phyloP scores from a whole-genome alignment of 1,140 invertebrate species.

The Gryon sp. region DNA sequence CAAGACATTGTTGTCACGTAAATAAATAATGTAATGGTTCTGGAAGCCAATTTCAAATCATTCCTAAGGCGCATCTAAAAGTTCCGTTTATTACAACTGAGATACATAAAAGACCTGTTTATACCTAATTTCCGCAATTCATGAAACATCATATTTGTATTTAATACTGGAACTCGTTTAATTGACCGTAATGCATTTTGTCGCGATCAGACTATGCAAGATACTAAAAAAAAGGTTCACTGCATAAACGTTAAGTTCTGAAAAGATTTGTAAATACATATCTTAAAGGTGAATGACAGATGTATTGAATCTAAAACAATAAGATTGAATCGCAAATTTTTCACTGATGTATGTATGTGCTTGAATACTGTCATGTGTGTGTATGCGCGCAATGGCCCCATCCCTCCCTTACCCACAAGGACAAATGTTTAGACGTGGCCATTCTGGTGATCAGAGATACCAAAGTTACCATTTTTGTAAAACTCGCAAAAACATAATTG shows the following conservation, averaged over 20 bases:
- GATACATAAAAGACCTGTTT: not conserved
- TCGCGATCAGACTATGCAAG: conserved; percentile 6
- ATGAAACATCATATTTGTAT: conserved; percentile 5
- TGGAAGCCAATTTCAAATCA: not conserved
- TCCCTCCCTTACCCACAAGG: conserved; percentile 5
- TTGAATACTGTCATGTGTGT: conserved; percentile 48
- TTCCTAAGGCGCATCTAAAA: conserved; percentile 11
- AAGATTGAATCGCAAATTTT: conserved; percentile 56
- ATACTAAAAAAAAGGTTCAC: conserved; percentile 27
- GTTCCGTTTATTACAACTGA: conserved; percentile 4
- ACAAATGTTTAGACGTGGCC: conserved; percentile 32
- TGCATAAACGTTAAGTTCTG: conserved; percentile 36
- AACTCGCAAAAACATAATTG: not conserved
- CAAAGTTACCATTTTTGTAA: conserved; percentile 33
- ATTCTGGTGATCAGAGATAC: conserved; percentile 35
- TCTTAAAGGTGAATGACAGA: conserved; percentile 54
- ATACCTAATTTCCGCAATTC: not conserved
- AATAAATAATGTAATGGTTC: not conserved
- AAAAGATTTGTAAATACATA: conserved; percentile 60
- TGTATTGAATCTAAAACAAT: conserved; percentile 38
- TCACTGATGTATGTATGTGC: conserved; percentile 58
- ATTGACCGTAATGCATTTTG: conserved; percentile 23
- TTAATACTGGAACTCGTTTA: not conserved
- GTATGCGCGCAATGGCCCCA: conserved; percentile 40
- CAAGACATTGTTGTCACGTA: conserved; percentile 8